Conservation (phyloP, 2,888 invertebrate genomes). For the Stictocephala bisonia region DNA sequence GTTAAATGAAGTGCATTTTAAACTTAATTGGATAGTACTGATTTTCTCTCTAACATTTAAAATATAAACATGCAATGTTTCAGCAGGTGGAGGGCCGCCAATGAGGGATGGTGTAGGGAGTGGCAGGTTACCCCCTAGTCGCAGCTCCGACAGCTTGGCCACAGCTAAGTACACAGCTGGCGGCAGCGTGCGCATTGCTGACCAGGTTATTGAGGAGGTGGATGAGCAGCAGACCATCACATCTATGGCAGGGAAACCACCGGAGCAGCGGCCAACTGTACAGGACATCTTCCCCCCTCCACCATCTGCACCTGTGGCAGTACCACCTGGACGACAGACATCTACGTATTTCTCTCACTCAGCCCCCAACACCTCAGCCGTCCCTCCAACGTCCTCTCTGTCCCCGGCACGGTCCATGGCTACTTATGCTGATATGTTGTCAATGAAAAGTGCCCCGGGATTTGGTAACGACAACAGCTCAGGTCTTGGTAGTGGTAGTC, state of each 20-base stretch:
- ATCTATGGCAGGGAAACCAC: conserved; percentile 67
- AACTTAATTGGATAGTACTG: conserved; percentile 14
- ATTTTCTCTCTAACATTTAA: too few species aligned
- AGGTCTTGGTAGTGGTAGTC: conserved; percentile 52
- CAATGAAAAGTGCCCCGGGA: conserved; percentile 50
- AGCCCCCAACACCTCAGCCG: conserved; percentile 51
- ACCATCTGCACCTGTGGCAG: conserved; percentile 73
- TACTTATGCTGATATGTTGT: conserved; percentile 57
- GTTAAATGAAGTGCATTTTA: too few species aligned
- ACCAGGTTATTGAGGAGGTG: conserved; percentile 71
- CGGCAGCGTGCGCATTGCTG: conserved; percentile 68
- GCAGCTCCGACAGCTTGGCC: conserved; percentile 53
- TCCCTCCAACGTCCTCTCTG: conserved; percentile 47
- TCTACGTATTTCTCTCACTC: conserved; percentile 52
- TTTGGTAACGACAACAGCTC: conserved; percentile 52
- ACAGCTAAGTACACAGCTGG: conserved; percentile 46
- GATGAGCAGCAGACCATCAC: conserved; percentile 87
- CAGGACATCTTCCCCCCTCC: conserved; percentile 64
- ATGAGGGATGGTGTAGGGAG: conserved; percentile 25
- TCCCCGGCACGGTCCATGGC: conserved; percentile 55
- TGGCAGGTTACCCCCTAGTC: conserved; percentile 2
- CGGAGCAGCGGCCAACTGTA: conserved; percentile 55
- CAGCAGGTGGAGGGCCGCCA: conserved; percentile 32
- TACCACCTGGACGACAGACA: conserved; percentile 45
- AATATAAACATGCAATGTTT: too few species aligned